Evolutionary conservation across 1,140 invertebrate species (phyloP).

Genomic region (Pissodes strobi): DNA sequence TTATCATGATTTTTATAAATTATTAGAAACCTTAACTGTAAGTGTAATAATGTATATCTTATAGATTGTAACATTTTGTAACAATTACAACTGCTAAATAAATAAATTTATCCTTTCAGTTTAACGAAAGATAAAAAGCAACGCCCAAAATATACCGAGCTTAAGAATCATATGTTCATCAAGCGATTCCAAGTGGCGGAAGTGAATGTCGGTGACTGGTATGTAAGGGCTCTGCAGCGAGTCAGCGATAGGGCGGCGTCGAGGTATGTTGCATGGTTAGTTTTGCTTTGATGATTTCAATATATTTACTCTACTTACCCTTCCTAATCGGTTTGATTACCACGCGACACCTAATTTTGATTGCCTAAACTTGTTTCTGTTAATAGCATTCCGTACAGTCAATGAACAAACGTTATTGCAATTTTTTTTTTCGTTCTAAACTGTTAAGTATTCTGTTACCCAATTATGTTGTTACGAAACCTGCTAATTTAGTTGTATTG

Average conservation of each 20-base stretch:
- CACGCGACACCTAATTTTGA: constrained; percentile 6
- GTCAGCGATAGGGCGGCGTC: constrained; percentile 40
- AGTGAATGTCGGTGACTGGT: constrained; percentile 81
- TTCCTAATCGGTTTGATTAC: constrained; percentile 14
- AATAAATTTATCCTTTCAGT: too few species aligned
- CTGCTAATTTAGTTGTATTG: not conserved
- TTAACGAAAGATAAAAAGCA: constrained; percentile 91
- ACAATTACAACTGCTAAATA: too few species aligned
- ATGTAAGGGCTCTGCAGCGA: constrained; percentile 60
- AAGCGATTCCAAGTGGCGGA: constrained; percentile 72
- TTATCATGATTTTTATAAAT: too few species aligned
- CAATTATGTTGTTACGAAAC: not conserved
- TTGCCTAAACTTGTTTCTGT: not conserved
- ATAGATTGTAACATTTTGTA: too few species aligned
- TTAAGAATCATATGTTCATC: constrained; percentile 90
- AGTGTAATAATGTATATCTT: too few species aligned
- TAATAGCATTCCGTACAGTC: constrained; percentile 17
- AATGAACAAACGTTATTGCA: not conserved
- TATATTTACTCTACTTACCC: constrained; percentile 41
- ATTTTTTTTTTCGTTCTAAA: not conserved
- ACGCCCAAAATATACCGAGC: constrained; percentile 91
- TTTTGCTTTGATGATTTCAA: constrained; percentile 37
- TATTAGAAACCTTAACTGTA: too few species aligned
- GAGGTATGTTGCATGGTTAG: constrained; percentile 55
- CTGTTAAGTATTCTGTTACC: not conserved